A percentile compares a stretch with the other conserved stretches of the same genome.
phyloP scores from a whole-genome alignment of 2,113 vertebrate genomes.

The Aix galericulata region DNA sequence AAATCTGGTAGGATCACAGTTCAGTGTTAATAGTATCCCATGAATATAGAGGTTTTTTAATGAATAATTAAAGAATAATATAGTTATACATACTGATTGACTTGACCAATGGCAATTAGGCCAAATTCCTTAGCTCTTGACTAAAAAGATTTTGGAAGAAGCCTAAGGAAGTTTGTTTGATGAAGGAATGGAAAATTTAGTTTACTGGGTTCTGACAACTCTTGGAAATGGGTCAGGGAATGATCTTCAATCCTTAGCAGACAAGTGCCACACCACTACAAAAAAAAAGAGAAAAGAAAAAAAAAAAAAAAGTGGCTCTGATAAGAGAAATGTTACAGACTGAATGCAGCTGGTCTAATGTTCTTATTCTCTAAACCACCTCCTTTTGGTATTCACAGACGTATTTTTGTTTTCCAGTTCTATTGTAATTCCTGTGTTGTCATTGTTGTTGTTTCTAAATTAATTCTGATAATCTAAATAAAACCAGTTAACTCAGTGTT shows the following conservation, averaged over 20 bases:
- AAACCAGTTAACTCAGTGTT: not conserved
- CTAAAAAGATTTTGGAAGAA: not conserved
- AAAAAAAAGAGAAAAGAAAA: too few relatives aligned
- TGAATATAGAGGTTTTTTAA: not conserved
- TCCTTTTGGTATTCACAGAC: not conserved
- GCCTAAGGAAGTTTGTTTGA: not conserved
- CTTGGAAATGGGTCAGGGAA: not conserved
- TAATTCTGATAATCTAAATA: not conserved
- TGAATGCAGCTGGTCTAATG: not conserved
- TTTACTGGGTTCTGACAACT: not conserved
- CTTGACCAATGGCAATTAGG: not conserved
- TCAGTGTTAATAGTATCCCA: not conserved
- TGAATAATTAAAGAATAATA: not conserved
- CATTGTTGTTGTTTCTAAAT: not conserved
- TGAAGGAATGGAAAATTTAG: not conserved
- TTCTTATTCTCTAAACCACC: not conserved
- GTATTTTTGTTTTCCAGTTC: not conserved
- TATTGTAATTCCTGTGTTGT: not conserved
- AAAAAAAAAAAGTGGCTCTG: not conserved
- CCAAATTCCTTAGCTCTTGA: not conserved
- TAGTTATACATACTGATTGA: not conserved
- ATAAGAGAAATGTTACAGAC: not conserved
- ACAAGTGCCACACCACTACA: not conserved
- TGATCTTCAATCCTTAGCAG: not conserved
- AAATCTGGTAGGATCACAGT: not conserved